Evolutionary conservation across 2,888 invertebrate species (phyloP).

Genomic region (Oxystoma pomonae): DNA sequence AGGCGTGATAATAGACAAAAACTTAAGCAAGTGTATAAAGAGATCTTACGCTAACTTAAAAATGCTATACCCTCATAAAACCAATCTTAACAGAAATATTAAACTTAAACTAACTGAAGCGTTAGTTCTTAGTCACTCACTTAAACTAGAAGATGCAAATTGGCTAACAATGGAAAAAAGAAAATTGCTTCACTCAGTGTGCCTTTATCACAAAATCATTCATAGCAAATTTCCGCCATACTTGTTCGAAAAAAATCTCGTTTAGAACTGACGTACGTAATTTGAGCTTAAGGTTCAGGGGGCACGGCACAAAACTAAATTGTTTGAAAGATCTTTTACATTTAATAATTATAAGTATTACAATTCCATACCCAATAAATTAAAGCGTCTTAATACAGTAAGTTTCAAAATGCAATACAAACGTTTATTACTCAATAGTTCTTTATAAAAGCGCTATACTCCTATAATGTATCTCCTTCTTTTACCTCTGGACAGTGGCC

Average conservation of each 20-base stretch:
- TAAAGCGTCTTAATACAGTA: neutral
- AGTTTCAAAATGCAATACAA: neutral
- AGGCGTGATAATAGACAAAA: neutral
- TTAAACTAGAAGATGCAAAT: conserved; percentile 6
- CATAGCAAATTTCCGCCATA: conserved; percentile 2
- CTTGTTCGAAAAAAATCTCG: neutral
- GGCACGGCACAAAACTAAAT: neutral
- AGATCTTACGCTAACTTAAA: neutral
- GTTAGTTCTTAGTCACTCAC: neutral
- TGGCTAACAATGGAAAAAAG: conserved; percentile 8
- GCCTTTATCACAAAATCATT: conserved; percentile 7
- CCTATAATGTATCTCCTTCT: neutral
- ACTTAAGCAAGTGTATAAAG: neutral
- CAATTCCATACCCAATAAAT: neutral
- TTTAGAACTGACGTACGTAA: conserved; percentile 8
- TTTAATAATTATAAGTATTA: neutral
- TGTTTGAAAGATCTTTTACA: neutral
- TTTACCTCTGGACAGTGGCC: neutral
- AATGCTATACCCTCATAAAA: neutral
- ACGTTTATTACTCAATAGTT: neutral
- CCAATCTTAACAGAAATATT: neutral
- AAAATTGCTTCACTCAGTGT: conserved; percentile 2
- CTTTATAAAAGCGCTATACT: neutral
- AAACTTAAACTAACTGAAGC: neutral
- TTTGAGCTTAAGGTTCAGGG: neutral